Evolutionary conservation across 2,113 vertebrate species (phyloP).

Genomic region (Hylia prasina): DNA sequence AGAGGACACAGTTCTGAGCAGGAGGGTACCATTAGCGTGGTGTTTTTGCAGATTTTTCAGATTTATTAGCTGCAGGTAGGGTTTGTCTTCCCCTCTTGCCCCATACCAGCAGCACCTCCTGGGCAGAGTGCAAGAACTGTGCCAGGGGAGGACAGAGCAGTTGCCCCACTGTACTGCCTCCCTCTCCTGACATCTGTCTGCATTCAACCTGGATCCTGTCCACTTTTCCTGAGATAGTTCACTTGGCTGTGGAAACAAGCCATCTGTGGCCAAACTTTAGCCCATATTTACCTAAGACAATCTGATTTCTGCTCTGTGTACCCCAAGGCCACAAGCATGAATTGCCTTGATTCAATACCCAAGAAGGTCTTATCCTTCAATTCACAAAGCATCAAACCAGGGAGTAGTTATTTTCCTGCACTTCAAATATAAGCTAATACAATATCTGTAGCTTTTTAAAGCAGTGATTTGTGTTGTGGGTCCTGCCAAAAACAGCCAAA

Average conservation of each 20-base stretch:
- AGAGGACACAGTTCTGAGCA: background rate
- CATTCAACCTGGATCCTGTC: background rate
- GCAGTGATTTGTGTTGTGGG: background rate
- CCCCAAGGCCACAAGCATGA: fast-evolving
- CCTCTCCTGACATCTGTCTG: background rate
- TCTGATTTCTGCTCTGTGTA: background rate
- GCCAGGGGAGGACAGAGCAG: background rate
- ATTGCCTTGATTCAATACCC: background rate
- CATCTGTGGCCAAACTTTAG: background rate
- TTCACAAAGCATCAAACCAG: background rate
- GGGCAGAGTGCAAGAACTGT: background rate
- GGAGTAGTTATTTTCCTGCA: background rate
- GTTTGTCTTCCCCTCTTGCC: background rate
- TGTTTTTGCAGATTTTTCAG: background rate
- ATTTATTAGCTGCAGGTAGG: background rate
- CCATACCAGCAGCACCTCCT: background rate
- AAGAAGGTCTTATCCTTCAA: background rate
- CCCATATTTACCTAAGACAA: background rate
- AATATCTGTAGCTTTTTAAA: background rate
- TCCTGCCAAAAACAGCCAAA: background rate
- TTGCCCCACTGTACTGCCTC: background rate
- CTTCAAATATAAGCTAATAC: background rate
- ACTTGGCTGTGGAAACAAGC: background rate
- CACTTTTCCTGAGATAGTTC: background rate
- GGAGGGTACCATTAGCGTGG: background rate